Evolutionary conservation across 2,888 invertebrate genomes (phyloP).

Genomic region (Phaonia tiefii): DNA sequence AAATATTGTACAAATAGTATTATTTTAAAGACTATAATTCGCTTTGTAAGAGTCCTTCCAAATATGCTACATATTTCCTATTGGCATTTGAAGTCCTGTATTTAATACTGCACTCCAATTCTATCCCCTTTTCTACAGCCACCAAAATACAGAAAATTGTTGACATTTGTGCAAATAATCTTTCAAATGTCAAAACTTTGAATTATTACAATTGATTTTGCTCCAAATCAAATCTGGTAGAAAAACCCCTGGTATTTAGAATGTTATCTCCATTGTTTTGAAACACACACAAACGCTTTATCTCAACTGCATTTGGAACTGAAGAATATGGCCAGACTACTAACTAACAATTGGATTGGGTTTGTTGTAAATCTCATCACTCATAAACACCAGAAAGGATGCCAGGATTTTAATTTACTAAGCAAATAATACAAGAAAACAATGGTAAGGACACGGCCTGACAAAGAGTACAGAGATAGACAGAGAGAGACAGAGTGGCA

Average conservation of each 20-base stretch:
- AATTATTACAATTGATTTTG: conserved; percentile 65
- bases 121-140: not conserved
- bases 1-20: no score
- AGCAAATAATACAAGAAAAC: conserved; percentile 66
- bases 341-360: conserved; percentile 6
- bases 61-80: no score
- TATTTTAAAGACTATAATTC: no score
- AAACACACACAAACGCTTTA: no score
- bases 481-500: conserved; percentile 24
- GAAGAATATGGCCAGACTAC: no score
- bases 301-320: conserved; percentile 22
- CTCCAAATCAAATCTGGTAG: conserved; percentile 43
- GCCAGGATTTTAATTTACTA: conserved; percentile 67
- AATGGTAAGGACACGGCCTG: conserved; percentile 50
- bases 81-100: no score
- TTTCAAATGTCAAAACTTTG: conserved; percentile 67
- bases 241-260: not conserved
- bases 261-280: conserved; percentile 14
- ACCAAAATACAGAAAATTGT: conserved; percentile 53
- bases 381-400: conserved; percentile 61
- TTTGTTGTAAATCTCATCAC: conserved; percentile 52
- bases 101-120: no score
- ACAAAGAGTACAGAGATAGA: conserved; percentile 7
- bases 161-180: conserved; percentile 67
- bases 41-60: no score